These are phyloP conservation scores for Thunnus albacares DNA, from an alignment of 2,797 vertebrate genomes.

Conservation along the genomic window DNA sequence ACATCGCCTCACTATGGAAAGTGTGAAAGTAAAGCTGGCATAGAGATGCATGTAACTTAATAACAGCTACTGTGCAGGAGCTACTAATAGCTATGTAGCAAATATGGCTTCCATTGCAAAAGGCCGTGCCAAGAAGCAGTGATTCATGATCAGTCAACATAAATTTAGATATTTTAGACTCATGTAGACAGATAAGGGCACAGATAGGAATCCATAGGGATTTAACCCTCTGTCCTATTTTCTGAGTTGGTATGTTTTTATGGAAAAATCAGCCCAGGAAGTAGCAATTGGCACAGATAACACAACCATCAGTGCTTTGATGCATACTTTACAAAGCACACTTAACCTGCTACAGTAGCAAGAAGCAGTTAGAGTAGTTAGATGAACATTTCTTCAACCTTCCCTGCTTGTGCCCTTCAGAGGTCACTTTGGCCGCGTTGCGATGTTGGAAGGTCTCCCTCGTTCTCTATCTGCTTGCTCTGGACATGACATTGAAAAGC, in stretches of 20 bases:
- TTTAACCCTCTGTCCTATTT: constrained; percentile 32
- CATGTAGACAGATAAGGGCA: constrained; percentile 39
- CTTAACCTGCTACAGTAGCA: constrained; percentile 42
- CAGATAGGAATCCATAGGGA: constrained; percentile 20
- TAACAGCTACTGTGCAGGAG: constrained; percentile 46
- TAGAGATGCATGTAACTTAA: constrained; percentile 70
- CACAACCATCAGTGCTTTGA: constrained; percentile 53
- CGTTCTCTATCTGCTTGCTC: constrained; percentile 49
- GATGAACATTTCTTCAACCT: constrained; percentile 39
- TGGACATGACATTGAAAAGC: constrained; percentile 59
- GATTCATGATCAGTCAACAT: constrained; percentile 30
- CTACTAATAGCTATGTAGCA: constrained; percentile 52
- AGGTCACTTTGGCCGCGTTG: constrained; percentile 37
- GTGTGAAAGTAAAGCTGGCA: constrained; percentile 47
- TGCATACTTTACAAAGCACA: constrained; percentile 70
- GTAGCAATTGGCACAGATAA: constrained; percentile 40
- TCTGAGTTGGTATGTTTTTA: constrained; percentile 27
- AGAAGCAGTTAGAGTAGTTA: constrained; percentile 45
- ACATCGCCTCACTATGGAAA: constrained; percentile 38
- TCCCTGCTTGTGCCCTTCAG: constrained; percentile 26
- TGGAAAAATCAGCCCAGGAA: constrained; percentile 11
- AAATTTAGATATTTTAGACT: constrained; percentile 26
- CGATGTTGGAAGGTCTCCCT: constrained; percentile 40
- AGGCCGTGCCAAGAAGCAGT: constrained; percentile 50
- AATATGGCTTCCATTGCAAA: constrained; percentile 50